These are phyloP conservation scores for Butorides virescens DNA, from an alignment of 2,113 vertebrate genomes.

Conservation along the genomic window DNA sequence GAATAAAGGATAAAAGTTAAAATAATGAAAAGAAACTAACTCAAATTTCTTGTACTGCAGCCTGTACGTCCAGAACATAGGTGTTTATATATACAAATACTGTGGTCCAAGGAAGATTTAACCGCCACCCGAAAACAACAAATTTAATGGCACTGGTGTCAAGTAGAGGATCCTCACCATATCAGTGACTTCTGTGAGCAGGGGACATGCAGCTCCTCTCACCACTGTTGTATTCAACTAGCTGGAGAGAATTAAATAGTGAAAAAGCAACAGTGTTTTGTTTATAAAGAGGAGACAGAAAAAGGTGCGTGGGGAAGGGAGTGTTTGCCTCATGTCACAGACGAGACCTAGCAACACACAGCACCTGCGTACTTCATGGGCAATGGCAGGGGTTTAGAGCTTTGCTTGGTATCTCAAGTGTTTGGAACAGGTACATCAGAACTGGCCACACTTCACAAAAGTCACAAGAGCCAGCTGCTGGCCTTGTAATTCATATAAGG, in stretches of 20 bases:
- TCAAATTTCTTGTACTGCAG: not conserved
- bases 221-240: not conserved
- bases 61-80: not conserved
- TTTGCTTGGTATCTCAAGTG: not conserved
- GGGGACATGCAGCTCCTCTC: not conserved
- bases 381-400: not conserved
- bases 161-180: not conserved
- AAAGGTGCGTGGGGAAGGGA: fast-evolving
- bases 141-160: not conserved
- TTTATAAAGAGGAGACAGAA: not conserved
- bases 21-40: not conserved
- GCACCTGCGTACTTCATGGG: fast-evolving
- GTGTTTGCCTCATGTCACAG: fast-evolving
- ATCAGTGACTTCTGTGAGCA: not conserved
- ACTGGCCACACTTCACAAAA: not conserved
- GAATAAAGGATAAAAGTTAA: not conserved
- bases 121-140: not conserved
- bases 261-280: not conserved
- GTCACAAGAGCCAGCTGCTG: not conserved
- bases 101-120: not conserved
- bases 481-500: not conserved
- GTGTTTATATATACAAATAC: not conserved
- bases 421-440: not conserved
- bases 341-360: not conserved
- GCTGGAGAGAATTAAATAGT: not conserved